Evolutionary conservation across 2,113 vertebrate genomes (phyloP).

Genomic region (Cyprinodon variegatus): DNA sequence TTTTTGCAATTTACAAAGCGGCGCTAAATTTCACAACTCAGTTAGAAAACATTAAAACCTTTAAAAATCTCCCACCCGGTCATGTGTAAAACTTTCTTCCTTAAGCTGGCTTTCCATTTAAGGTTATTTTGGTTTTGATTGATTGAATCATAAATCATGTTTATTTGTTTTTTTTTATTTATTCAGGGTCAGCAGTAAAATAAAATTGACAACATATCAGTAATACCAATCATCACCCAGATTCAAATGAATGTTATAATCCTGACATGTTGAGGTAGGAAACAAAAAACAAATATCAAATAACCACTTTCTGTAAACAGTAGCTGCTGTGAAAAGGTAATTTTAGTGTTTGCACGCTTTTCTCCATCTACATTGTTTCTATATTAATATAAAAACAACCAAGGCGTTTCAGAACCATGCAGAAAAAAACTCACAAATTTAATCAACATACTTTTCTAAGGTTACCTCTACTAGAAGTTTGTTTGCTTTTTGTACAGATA

Average conservation of each 20-base stretch:
- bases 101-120: conserved; percentile 15
- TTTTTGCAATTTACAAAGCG: conserved; percentile 20
- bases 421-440: neutral
- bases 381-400: neutral
- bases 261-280: neutral
- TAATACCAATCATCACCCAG: too few species aligned
- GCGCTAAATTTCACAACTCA: conserved; percentile 48
- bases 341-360: too few species aligned
- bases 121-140: neutral
- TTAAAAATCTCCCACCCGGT: conserved; percentile 19
- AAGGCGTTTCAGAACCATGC: too few species aligned
- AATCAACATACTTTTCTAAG: neutral
- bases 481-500: neutral
- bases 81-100: neutral
- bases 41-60: conserved; percentile 24
- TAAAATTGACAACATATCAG: too few species aligned
- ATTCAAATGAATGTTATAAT: too few species aligned
- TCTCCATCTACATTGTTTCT: neutral
- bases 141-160: neutral
- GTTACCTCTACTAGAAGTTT: neutral
- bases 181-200: neutral
- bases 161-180: neutral
- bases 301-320: too few species aligned
- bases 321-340: too few species aligned
- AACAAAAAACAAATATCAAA: neutral